Conservation (phyloP, 2,888 invertebrate species). For the Eristalis arbustorum region DNA sequence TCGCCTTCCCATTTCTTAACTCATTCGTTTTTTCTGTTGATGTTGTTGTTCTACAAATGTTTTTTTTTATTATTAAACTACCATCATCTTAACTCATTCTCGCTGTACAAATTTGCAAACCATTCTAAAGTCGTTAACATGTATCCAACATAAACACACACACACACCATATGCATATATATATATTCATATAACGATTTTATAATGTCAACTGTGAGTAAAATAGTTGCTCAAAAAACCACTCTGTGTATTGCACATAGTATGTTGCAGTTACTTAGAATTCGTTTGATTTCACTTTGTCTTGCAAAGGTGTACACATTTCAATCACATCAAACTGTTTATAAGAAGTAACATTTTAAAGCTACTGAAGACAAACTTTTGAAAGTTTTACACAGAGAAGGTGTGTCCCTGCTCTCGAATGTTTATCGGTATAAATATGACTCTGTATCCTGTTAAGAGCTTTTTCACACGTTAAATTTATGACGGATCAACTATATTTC, state of each 20-base stretch:
- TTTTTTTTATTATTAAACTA: constrained; percentile 44
- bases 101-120: constrained; percentile 68
- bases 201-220: neutral
- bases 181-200: neutral
- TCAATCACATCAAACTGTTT: too few species aligned
- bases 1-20: constrained; percentile 29
- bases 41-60: neutral
- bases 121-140: constrained; percentile 1
- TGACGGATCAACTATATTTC: too few species aligned
- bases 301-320: too few species aligned
- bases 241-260: neutral
- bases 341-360: too few species aligned
- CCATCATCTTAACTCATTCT: constrained; percentile 24
- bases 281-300: too few species aligned
- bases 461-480: too few species aligned
- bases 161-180: neutral
- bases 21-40: constrained; percentile 24
- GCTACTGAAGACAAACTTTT: too few species aligned
- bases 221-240: neutral
- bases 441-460: too few species aligned
- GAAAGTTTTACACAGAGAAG: too few species aligned
- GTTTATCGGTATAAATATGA: too few species aligned
- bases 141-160: neutral
- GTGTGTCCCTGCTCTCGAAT: too few species aligned
- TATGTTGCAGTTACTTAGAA: neutral